These are phyloP conservation scores for Morelia viridis DNA, from an alignment of 2,797 vertebrate genomes.

Conservation along the genomic window DNA sequence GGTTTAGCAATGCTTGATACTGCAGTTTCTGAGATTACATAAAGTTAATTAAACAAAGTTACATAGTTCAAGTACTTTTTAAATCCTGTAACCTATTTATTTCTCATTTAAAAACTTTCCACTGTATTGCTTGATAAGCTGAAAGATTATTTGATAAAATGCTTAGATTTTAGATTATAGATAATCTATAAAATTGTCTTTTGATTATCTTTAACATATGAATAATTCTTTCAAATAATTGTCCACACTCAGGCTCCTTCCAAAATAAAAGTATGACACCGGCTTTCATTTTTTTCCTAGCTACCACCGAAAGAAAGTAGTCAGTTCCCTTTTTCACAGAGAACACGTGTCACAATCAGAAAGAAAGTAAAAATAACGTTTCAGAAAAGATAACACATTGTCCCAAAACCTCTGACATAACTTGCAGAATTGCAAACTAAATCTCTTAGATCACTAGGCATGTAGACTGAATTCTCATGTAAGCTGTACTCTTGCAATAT, in stretches of 20 bases:
- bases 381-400: background rate
- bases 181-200: background rate
- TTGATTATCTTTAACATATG: background rate
- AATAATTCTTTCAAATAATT: background rate
- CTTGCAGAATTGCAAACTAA: background rate
- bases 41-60: background rate
- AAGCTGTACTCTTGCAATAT: background rate
- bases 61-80: background rate
- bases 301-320: background rate
- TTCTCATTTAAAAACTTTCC: background rate
- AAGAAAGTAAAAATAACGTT: background rate
- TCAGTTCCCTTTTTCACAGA: background rate
- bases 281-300: background rate
- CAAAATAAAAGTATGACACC: background rate
- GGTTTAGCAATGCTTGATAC: background rate
- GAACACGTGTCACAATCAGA: background rate
- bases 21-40: background rate
- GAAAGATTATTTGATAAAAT: background rate
- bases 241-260: background rate
- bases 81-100: background rate
- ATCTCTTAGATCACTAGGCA: background rate
- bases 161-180: background rate
- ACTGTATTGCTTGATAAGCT: background rate
- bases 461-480: background rate
- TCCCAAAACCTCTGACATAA: background rate